Evolutionary conservation across 2,113 vertebrate species (phyloP), one percentile per base, ranked within the genome.

Genomic region (Oenanthe oenanthe): DNA sequence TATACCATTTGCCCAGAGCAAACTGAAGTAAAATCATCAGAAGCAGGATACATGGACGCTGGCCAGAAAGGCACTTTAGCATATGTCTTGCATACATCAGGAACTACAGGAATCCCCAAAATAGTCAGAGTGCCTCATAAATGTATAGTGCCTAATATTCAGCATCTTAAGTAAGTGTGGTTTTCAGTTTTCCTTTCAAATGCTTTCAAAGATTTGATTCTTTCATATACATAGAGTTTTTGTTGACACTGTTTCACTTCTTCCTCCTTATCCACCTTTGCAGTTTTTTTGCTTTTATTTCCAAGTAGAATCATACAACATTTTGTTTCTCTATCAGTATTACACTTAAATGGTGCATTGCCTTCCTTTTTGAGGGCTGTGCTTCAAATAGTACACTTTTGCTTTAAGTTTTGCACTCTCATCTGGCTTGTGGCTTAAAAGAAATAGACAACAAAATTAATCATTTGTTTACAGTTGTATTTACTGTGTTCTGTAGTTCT

Each of bases 61-160:
- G 78, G 67, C 32, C 88, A 81, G 17, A 87, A 85, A 61, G 32
- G 32, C 32, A 97, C 96, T 60, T 73, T 99, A 92, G 99, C 99
- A 0, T 99, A 99, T 36, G 86, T 99, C 90, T 97, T 99, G 12
- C 99, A 99, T 92, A 99, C 99, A 19, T 99, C 99, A 43, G 99
- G 99, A 96, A 99, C 99, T 16, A 99, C 99, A 4, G 99, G 99
- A 21, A 80, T 85, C 16, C 99, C 99, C 18, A 99, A 99, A 98
- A 98, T 98, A 75, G 99, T 99, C 70, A 98, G 98, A 97, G 99
- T 99, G 20, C 99, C 99, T 79, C 99, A 99, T 77, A 92, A 93
- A 54, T 99, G 99, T 66, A 99, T 99, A 53, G 91, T 99, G 42
- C 99, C 99, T 73, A 99, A 99, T 91, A 98, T 99, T 93, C 96